Percentiles rank a stretch among this genome's conserved stretches.
Evolutionary conservation across 2,797 vertebrate species (phyloP).

Genomic region (Paramormyrops hopkinsi): DNA sequence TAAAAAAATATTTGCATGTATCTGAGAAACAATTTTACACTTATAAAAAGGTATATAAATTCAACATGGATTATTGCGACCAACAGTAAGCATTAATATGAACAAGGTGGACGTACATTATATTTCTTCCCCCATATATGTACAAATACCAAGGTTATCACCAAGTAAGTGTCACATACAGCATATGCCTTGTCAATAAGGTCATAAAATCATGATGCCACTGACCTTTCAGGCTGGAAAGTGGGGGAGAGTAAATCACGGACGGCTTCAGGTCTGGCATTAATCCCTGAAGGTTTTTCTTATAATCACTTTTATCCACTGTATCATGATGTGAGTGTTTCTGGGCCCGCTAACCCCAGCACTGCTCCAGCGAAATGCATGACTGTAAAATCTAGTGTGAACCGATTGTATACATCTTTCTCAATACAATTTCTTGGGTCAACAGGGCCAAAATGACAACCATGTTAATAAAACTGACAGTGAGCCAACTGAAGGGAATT

Average conservation of each 20-base stretch:
- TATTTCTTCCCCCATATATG: constrained; percentile 4
- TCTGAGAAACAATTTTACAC: constrained; percentile 25
- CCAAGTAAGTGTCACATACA: background rate
- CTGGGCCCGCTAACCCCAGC: background rate
- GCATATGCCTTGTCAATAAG: background rate
- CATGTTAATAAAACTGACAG: background rate
- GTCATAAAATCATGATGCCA: background rate
- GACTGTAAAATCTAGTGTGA: background rate
- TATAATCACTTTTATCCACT: background rate
- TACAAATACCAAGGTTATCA: background rate
- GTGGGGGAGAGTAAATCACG: background rate
- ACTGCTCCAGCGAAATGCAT: background rate
- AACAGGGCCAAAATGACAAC: background rate
- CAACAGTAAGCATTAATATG: constrained; percentile 22
- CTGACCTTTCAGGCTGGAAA: background rate
- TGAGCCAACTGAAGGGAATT: background rate
- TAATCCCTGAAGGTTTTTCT: background rate
- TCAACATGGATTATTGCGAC: constrained; percentile 19
- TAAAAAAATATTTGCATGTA: constrained; percentile 27
- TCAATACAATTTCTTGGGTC: background rate
- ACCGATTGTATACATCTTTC: background rate
- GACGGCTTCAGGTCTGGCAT: background rate
- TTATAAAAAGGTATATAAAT: constrained; percentile 23
- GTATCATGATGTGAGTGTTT: background rate
- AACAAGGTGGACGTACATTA: constrained; percentile 37